Evolutionary conservation across 2,888 invertebrate species (phyloP).

Genomic region (Eumacrocentrus americanus): DNA sequence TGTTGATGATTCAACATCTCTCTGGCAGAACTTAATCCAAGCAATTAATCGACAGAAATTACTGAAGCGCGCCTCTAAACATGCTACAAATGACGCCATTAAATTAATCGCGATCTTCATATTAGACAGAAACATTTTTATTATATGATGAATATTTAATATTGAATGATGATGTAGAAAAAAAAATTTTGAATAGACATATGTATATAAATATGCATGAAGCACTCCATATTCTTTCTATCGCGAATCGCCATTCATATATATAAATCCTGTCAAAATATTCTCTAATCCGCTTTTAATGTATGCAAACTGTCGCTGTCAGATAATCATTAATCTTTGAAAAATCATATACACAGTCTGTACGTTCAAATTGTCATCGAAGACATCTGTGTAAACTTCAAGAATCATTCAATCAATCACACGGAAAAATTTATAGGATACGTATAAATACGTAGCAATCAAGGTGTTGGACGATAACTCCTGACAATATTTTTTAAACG

Average conservation of each 20-base stretch:
- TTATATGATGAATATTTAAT: not conserved
- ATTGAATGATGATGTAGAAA: not conserved
- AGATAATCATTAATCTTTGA: not conserved
- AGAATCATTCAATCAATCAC: not conserved
- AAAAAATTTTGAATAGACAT: not conserved
- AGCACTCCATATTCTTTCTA: conserved; percentile 2
- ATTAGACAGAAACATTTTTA: not conserved
- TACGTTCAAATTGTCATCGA: conserved; percentile 5
- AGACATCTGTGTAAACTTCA: not conserved
- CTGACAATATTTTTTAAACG: conserved; percentile 7
- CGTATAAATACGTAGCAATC: not conserved
- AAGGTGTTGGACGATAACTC: not conserved
- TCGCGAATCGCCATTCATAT: not conserved
- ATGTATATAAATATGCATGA: conserved; percentile 13
- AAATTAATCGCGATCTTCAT: too few species aligned
- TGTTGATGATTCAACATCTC: too few species aligned
- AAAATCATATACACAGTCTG: not conserved
- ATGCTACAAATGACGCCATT: too few species aligned
- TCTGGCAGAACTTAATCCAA: too few species aligned
- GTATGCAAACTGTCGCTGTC: not conserved
- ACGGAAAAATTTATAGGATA: not conserved
- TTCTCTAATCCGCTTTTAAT: conserved; percentile 8
- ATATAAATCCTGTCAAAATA: conserved; percentile 11
- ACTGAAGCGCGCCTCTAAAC: too few species aligned
- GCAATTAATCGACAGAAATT: too few species aligned